Conservation (phyloP, 2,888 invertebrate genomes). For the Emmelina monodactyla region DNA sequence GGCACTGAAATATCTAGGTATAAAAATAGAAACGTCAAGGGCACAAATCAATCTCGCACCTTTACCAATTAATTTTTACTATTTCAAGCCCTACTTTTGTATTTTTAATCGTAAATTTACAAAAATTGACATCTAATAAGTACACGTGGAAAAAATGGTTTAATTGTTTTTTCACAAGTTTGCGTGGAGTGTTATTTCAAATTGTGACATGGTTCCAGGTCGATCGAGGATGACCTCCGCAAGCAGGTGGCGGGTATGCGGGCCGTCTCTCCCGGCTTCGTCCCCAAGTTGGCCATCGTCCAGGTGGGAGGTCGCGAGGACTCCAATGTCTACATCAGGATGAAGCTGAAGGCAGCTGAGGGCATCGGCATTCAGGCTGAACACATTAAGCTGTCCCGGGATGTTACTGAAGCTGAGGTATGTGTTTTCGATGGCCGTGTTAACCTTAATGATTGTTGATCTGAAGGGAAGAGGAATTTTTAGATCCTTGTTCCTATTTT, state of each 20-base stretch:
- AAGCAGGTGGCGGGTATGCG: conserved; percentile 70
- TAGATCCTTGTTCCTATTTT: too few species aligned
- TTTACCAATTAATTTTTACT: too few species aligned
- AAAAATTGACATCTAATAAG: background rate
- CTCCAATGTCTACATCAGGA: conserved; percentile 97
- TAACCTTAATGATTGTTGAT: too few species aligned
- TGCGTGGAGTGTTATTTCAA: background rate
- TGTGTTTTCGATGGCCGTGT: background rate
- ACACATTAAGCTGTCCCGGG: conserved; percentile 80
- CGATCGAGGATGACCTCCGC: conserved; percentile 74
- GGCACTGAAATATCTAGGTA: too few species aligned
- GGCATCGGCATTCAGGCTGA: conserved; percentile 88
- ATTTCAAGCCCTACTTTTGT: too few species aligned
- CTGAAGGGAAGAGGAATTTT: too few species aligned
- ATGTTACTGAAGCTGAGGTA: conserved; percentile 83
- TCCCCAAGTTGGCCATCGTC: conserved; percentile 86
- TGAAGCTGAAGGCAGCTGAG: conserved; percentile 91
- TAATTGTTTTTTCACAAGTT: background rate
- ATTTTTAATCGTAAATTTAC: background rate
- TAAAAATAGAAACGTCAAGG: too few species aligned
- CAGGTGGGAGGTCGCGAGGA: conserved; percentile 97
- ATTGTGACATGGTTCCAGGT: conserved; percentile 51
- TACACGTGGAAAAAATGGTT: background rate
- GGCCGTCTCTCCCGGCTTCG: conserved; percentile 66
- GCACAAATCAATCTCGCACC: too few species aligned